A percentile compares a stretch with the other conserved stretches of the same genome.
Evolutionary conservation across 1,140 invertebrate species (phyloP).

Genomic region (Plodia interpunctella): DNA sequence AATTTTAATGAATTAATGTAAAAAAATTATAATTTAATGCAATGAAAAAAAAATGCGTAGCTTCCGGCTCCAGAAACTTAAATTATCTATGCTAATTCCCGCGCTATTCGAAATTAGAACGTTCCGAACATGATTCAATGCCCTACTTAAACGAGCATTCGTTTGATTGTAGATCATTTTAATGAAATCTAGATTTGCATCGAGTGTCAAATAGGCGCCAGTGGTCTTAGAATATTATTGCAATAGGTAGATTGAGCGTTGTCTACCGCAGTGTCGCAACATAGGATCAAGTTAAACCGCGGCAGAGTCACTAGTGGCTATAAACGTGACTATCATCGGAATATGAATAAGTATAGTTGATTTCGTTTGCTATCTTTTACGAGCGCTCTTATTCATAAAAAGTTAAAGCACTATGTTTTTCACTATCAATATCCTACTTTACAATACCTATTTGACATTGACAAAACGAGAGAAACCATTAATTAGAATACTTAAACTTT

Average conservation of each 20-base stretch:
- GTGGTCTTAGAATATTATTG: too few species aligned
- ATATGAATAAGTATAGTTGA: not conserved
- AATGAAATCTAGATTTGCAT: not conserved
- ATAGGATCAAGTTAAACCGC: not conserved
- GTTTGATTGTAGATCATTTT: not conserved
- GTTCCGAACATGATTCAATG: not conserved
- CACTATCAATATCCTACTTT: too few species aligned
- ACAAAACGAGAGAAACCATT: too few species aligned
- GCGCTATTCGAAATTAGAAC: not conserved
- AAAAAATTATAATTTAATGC: too few species aligned
- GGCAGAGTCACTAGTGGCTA: not conserved
- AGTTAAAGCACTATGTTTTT: too few species aligned
- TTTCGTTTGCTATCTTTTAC: not conserved
- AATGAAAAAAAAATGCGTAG: too few species aligned
- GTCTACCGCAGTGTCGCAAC: not conserved
- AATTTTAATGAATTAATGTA: too few species aligned
- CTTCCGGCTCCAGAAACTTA: not conserved
- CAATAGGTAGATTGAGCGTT: not conserved
- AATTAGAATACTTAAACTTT: too few species aligned
- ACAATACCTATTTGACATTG: too few species aligned
- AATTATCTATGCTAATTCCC: conserved; percentile 1
- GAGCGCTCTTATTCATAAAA: not conserved
- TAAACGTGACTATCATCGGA: not conserved
- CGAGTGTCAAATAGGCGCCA: not conserved
- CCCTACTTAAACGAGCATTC: not conserved